Conservation (phyloP, 2,113 vertebrate species). For the Cardinalis cardinalis region DNA sequence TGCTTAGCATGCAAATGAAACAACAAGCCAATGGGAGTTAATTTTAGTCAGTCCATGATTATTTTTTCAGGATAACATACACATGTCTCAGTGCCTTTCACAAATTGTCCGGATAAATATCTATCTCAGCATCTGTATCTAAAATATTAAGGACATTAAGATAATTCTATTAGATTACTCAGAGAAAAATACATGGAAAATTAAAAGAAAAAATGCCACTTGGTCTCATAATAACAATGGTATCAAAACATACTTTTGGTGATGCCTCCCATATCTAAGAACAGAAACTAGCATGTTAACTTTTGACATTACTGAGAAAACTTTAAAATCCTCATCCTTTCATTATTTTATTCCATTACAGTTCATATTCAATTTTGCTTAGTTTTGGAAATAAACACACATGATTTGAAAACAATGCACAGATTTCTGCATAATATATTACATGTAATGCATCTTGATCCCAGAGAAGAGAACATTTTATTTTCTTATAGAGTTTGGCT, state of each 20-base stretch:
- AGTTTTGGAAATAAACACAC: not conserved
- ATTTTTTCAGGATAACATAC: not conserved
- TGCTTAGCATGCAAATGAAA: not conserved
- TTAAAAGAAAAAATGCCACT: not conserved
- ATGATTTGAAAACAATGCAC: not conserved
- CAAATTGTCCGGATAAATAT: not conserved
- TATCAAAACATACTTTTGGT: not conserved
- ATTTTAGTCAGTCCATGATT: not conserved
- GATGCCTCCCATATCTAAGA: not conserved
- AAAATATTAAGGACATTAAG: not conserved
- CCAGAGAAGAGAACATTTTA: not conserved
- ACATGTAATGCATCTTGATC: not conserved
- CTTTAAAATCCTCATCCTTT: not conserved
- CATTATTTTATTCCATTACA: not conserved
- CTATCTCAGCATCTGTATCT: not conserved
- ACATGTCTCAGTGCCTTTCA: not conserved
- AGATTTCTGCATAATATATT: not conserved
- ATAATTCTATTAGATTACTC: not conserved
- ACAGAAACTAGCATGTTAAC: not conserved
- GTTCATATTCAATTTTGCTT: not conserved
- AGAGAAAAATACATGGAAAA: not conserved
- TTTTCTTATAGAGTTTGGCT: not conserved
- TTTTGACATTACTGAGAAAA: not conserved
- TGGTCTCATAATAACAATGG: not conserved
- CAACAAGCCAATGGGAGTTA: not conserved